Base-by-base conservation (phyloP, 2,888 invertebrate genomes). In the Smittia aterrima region DNA sequence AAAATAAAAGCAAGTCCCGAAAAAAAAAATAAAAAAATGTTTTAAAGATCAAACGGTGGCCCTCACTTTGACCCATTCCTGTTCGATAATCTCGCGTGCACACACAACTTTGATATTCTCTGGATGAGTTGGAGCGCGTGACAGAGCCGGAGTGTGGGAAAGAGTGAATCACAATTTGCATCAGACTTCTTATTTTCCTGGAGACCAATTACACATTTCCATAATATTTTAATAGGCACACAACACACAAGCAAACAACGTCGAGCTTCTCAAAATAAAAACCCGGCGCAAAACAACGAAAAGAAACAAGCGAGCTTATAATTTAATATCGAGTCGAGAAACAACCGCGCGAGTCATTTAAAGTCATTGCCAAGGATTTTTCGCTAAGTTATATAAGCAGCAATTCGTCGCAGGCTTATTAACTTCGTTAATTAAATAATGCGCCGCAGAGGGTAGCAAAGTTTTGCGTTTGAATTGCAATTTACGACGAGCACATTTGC, bases 281-380 rank as follows among this genome's bases (percentile, higher is more conserved):
- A 11, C 16, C 47, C 11, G 58, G 27, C 64, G 64, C 64, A 25
- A 64, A 64, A 24, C 18, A 58, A n/a, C 25, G n/a, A 64, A 64
- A 24, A 64, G n/a, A 64, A 16, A 40, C 16, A 7, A 66, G n/a
- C 38, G 25, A n/a, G n/a, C n/a, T n/a, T n/a, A 40, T 66, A 66
- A 32, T 24, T 20, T 66, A 66, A 16, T 24, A 40, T 58, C 22
- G n/a, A n/a, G 66, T 66, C n/a, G 38, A 66, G 16, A 27, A 54
- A 22, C 11, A 62, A 62, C 22, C 66, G 1, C 13, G n/a, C 41
- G 75, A 74, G 83, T 83, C 82, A 82, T 78, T 80, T 81, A 79
- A 82, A 82, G 82, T 83, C 83, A 83, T 82, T 82, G 83, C 82
- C 83, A 83, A 83, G 82, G 83, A 80, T 81, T 79, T n/a, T 81